These are phyloP conservation scores for Colletes gigas DNA, from an alignment of 1,140 invertebrate species.

Conservation along the genomic window DNA sequence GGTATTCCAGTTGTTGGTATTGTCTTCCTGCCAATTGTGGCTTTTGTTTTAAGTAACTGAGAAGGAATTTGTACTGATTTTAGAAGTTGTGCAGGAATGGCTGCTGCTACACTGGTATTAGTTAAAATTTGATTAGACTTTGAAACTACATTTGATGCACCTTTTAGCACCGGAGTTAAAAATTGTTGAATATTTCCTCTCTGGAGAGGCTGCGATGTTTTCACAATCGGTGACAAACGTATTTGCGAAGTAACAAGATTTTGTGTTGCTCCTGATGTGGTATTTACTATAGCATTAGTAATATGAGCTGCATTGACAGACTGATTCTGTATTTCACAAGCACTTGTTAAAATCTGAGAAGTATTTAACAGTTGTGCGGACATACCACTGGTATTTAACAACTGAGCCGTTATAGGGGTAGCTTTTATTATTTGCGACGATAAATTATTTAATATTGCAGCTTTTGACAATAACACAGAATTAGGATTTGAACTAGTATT, in stretches of 20 bases:
- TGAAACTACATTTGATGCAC: constrained; percentile 25
- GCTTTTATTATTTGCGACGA: constrained; percentile 66
- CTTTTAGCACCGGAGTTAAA: constrained; percentile 63
- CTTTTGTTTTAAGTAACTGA: constrained; percentile 62
- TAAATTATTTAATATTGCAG: constrained; percentile 69
- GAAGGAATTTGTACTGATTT: constrained; percentile 71
- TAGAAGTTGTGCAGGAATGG: constrained; percentile 50
- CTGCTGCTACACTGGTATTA: constrained; percentile 45
- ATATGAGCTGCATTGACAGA: constrained; percentile 48
- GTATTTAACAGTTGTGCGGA: constrained; percentile 68
- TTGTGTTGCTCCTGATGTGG: constrained; percentile 54
- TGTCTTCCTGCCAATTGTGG: constrained; percentile 48
- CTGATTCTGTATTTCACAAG: constrained; percentile 53
- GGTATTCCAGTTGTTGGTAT: constrained; percentile 36
- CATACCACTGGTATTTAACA: constrained; percentile 69
- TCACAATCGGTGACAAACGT: constrained; percentile 58
- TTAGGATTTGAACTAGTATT: constrained; percentile 57
- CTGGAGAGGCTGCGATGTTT: constrained; percentile 56
- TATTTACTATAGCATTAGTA: constrained; percentile 54
- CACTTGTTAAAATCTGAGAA: constrained; percentile 58
- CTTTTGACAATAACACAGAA: constrained; percentile 72
- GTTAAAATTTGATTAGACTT: constrained; percentile 62
- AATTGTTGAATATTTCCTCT: constrained; percentile 64
- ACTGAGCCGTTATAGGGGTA: constrained; percentile 63
- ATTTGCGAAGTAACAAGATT: constrained; percentile 62